phyloP scores from a whole-genome alignment of 2,888 invertebrate genomes.

The Lasioglossum malachurum region DNA sequence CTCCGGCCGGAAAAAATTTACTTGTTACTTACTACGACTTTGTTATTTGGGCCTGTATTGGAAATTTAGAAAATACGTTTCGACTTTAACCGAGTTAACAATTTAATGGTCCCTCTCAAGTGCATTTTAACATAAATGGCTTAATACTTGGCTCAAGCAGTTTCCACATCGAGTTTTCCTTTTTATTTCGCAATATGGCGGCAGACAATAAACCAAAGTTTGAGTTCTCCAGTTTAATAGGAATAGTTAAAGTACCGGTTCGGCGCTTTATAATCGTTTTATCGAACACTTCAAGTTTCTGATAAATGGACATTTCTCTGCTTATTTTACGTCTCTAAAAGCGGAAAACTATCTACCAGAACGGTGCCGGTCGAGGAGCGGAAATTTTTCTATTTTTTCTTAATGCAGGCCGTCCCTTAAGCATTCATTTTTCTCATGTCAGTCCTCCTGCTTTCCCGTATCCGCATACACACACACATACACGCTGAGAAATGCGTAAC shows the following conservation, averaged over 20 bases:
- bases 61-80: not conserved
- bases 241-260: not conserved
- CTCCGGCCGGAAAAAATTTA: no score
- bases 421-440: slow-evolving; percentile 42
- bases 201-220: not conserved
- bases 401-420: not conserved
- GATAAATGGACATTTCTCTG: not conserved
- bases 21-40: not conserved
- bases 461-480: not conserved
- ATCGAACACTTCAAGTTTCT: not conserved
- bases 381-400: slow-evolving; percentile 32
- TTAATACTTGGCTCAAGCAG: not conserved
- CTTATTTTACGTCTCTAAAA: not conserved
- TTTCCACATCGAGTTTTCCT: not conserved
- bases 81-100: not conserved
- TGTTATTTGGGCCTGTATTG: not conserved
- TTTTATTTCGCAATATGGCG: not conserved
- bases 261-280: not conserved
- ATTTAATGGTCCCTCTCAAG: not conserved
- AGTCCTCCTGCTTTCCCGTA: not conserved
- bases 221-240: not conserved
- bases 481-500: slow-evolving; percentile 15
- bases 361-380: not conserved
- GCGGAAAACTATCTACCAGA: slow-evolving; percentile 19
- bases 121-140: not conserved